These are phyloP conservation scores for Trachelus tabidus DNA, from an alignment of 2,888 invertebrate species.

Conservation along the genomic window DNA sequence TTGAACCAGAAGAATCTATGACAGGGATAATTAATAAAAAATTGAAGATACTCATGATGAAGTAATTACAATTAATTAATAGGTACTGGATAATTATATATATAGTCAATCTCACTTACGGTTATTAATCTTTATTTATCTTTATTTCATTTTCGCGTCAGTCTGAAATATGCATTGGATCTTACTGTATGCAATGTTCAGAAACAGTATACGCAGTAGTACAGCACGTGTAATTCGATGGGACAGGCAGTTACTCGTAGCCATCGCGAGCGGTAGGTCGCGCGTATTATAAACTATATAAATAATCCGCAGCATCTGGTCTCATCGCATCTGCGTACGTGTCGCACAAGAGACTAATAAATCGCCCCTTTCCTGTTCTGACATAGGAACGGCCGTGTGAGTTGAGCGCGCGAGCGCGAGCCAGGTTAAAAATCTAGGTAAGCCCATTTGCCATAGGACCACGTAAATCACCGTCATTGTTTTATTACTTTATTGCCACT, in stretches of 20 bases:
- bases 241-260: not conserved
- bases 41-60: not conserved
- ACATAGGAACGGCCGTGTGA: not conserved
- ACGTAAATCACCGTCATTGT: constrained; percentile 52
- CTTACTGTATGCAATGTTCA: not conserved
- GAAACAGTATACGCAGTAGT: not conserved
- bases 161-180: not conserved
- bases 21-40: not conserved
- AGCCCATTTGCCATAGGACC: constrained; percentile 49
- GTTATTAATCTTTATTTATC: not conserved
- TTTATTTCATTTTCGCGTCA: not conserved
- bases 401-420: constrained; percentile 30
- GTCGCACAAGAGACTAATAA: constrained; percentile 47
- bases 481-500: constrained; percentile 45
- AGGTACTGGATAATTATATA: not conserved
- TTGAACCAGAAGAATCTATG: not conserved
- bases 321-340: constrained; percentile 46
- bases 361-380: constrained; percentile 27
- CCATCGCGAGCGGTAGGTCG: constrained; percentile 3
- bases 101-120: not conserved
- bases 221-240: not conserved
- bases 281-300: constrained; percentile 38
- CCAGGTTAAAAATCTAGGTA: constrained; percentile 38
- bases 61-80: not conserved
- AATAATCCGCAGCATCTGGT: constrained; percentile 48